Evolutionary conservation across 1,140 invertebrate genomes (phyloP), one percentile per base, ranked within the genome.

Genomic region (Bombus waltoni): DNA sequence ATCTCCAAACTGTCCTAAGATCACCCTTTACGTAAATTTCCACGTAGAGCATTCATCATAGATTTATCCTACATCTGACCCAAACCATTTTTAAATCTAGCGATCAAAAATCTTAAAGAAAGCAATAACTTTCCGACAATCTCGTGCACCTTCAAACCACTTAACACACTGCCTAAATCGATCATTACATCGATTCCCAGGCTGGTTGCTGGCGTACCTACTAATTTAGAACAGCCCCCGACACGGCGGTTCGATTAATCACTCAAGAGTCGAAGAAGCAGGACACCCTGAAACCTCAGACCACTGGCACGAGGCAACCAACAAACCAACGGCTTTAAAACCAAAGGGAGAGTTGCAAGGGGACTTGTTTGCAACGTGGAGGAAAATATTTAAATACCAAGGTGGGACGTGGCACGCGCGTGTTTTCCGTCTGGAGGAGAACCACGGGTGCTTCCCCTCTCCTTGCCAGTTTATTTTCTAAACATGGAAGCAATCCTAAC

Each of bases 401-500:
- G 80, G 11, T 40, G 38, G 40, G 35, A n/a, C 65, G 82, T 70
- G 71, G 81, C 81, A 75, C 42, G 81, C 32, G 65, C 38, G 47
- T 32, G 66, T 84, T 68, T 71, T 11, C 13, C 38, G 9, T 53
- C 47, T 53, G 47, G 0, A 25, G 35, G 3, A 22, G 35, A 32
- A 65, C 76, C 47, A 22, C 44, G 4, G 22, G 0, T 1, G 9
- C 40, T 32, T 42, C 18, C n/a, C n/a, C 38, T 59, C 8, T 47
- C n/a, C 62, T 44, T 25, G 3, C 1, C 28, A 13, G 85, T 90
- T 90, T 89, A 87, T 90, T 90, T 88, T 90, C 87, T 81, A 90
- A 90, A 90, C 89, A 90, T 76, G 83, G 89, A 90, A 89, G 89
- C 89, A 85, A 87, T 89, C 75, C 89, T 65, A 10, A 38, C 40